Base-by-base conservation (phyloP, 2,888 invertebrate genomes). In the Helleia helle region DNA sequence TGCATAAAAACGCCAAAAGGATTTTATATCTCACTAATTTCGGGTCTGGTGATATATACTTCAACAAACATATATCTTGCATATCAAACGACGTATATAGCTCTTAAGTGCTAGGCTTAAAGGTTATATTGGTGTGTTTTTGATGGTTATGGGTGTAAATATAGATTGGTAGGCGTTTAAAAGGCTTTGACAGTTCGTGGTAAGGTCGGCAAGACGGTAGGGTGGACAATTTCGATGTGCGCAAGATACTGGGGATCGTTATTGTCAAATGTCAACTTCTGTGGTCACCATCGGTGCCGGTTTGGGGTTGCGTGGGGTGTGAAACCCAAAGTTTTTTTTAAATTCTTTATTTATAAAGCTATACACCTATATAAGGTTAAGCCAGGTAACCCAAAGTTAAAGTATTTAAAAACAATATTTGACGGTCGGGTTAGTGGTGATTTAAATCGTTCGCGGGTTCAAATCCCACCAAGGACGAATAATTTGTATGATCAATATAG, bases 191-290 rank as follows among this genome's bases (percentile, higher is more conserved):
- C 83, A 81, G 81, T 83, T 83, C 83, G 76, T 64, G 64, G 80
- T 81, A 80, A 69, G 68, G 68, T 69, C 71, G 62, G 63, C 67
- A 62, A 70, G 72, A 81, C 81, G 83, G 83, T 83, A 80, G 80
- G 65, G 63, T 76, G 77, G 63, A 64, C 73, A 70, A 80, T 79
- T 77, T 81, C 48, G 83, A 84, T 84, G 65, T 59, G 55, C 59
- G 52, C 40, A 40, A 57, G 83, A 83, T 83, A 75, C 59, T 59
- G 54, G 55, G 57, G 64, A 65, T 65, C 68, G 70, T 77, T 81
- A 81, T 83, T 81, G 81, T 83, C 81, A 79, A 79, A 79, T 81
- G 80, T 83, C 83, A 80, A 84, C 81, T 77, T 71, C 73, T 80
- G 73, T 71, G 73, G 75, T 66, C 71, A 72, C 69, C 63, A 59